Base-by-base conservation (phyloP, 1,140 invertebrate species). In the Saccostrea glomerata region DNA sequence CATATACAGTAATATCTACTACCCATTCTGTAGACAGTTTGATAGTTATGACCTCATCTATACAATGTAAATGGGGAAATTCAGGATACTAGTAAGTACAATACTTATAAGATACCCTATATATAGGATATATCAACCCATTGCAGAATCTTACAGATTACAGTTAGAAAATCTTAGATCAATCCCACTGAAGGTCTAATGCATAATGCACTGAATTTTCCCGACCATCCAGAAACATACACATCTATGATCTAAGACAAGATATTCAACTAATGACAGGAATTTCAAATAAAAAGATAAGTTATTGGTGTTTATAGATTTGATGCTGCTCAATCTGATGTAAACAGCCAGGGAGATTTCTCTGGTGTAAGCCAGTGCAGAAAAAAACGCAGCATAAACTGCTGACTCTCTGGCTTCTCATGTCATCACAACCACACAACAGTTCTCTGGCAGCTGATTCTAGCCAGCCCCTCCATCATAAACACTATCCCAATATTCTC, bases 181-280 rank as follows among this genome's bases (percentile, higher is more conserved):
- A 77, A 15, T 30, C 2, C 9, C 9, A 23, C 25, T 15, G 30
- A 36, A 77, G 9, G 25, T 36, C 23, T 77, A 77, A 77, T 15
- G 3, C 30, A 77, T 30, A 77, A 30, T 25, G 30, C 25, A 17
- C 70, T 77, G 70, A 36, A 36, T 36, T 77, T 77, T 30, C 0
- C 60, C 17, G n/a, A 77, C 15, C 70, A 12, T 13, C 25, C 23
- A 77, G 30, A 77, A 77, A 77, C 70, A 77, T 9, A n/a, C n/a
- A n/a, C n/a, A n/a, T n/a, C n/a, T n/a, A n/a, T n/a, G 13, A 77
- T 36, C 15, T 25, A 77, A 77, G 70, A 77, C 70, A 40, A 77
- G 70, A 77, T 77, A 77, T 77, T 77, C 70, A 77, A 77, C 70
- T 40, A 77, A 77, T 77, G 70, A 77, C 70, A 77, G 15, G 70